Evolutionary conservation across 64 coral and sea anemone genomes (phyloP).

Genomic region (Montipora foliosa): DNA sequence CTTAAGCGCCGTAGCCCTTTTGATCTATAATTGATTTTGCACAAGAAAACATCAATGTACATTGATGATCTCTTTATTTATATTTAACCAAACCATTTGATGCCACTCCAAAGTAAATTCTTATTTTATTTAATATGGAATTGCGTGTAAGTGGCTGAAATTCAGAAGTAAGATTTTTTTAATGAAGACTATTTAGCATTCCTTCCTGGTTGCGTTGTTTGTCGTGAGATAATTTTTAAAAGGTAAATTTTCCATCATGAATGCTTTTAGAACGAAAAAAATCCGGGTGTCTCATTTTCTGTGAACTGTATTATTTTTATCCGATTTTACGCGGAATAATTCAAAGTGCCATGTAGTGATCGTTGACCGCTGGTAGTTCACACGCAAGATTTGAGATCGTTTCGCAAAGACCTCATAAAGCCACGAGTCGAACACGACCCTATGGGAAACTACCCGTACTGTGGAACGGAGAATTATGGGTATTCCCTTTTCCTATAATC

Average conservation of each 20-base stretch:
- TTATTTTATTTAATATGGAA: not conserved
- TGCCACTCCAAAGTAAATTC: not conserved
- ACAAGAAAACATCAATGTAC: too few relatives aligned
- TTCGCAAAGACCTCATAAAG: not conserved
- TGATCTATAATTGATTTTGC: too few relatives aligned
- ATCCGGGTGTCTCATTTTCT: not conserved
- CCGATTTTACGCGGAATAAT: not conserved
- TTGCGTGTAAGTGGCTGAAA: not conserved
- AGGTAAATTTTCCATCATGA: not conserved
- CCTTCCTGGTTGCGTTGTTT: not conserved
- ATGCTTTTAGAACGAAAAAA: not conserved
- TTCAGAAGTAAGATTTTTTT: not conserved
- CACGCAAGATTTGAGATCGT: not conserved
- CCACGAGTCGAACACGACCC: not conserved
- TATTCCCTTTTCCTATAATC: not conserved
- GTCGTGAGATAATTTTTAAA: not conserved
- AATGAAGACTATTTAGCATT: not conserved
- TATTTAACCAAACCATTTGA: not conserved
- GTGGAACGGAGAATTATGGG: too few relatives aligned
- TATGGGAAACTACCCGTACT: too few relatives aligned
- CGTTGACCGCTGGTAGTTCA: not conserved
- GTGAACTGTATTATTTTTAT: not conserved
- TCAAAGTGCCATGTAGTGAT: not conserved
- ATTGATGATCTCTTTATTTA: not conserved
- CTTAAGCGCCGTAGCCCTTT: too few relatives aligned